phyloP scores from a whole-genome alignment of 2,797 vertebrate species.

The Falco columbarius region DNA sequence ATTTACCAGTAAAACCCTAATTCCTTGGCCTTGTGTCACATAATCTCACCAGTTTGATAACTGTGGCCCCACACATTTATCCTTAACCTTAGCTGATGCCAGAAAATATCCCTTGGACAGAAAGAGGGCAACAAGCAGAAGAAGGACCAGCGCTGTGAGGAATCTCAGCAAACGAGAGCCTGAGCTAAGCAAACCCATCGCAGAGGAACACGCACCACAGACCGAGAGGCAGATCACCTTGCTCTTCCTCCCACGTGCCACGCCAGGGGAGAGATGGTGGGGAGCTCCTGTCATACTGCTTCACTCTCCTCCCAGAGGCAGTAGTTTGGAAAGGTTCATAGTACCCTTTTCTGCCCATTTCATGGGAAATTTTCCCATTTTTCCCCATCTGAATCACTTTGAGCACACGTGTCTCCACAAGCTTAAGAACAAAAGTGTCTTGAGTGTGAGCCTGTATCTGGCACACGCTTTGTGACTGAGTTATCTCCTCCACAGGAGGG shows the following conservation, averaged over 20 bases:
- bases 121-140: not conserved
- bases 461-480: not conserved
- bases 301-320: not conserved
- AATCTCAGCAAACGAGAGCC: not conserved
- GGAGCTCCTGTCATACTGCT: not conserved
- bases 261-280: fast-evolving
- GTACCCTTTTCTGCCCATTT: not conserved
- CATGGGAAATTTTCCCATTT: not conserved
- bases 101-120: not conserved
- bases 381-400: not conserved
- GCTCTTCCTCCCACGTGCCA: not conserved
- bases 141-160: not conserved
- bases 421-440: not conserved
- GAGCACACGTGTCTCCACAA: not conserved
- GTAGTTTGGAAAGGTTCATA: not conserved
- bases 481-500: not conserved
- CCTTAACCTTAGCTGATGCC: not conserved
- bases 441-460: fast-evolving
- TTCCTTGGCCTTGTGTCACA: not conserved
- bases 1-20: not conserved
- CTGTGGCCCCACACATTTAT: not conserved
- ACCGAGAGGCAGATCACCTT: not conserved
- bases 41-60: not conserved
- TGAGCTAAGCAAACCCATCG: not conserved
- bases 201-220: not conserved